These are phyloP conservation scores for Brevimyrus niger DNA, from an alignment of 2,113 vertebrate species.

Conservation along the genomic window DNA sequence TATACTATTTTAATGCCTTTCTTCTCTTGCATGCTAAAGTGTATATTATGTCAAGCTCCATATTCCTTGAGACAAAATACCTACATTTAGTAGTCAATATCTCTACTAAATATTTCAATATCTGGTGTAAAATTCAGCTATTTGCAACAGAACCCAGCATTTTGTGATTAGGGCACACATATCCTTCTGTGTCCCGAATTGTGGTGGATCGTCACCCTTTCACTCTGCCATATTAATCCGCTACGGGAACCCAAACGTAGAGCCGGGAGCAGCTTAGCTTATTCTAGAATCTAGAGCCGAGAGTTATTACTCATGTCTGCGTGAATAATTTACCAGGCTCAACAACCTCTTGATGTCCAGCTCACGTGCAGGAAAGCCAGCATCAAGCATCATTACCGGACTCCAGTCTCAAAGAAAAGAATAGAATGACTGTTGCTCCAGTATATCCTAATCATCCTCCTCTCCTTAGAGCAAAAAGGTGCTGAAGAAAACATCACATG, in stretches of 20 bases:
- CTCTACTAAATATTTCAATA: not conserved
- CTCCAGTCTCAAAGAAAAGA: not conserved
- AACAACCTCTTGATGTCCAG: not conserved
- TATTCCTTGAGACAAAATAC: not conserved
- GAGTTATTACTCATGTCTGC: conserved; percentile 3
- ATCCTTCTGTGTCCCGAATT: not conserved
- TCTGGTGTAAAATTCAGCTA: not conserved
- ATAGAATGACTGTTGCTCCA: not conserved
- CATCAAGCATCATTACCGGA: not conserved
- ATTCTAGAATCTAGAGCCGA: not conserved
- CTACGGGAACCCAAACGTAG: not conserved
- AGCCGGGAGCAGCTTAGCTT: not conserved
- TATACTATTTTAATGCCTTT: not conserved
- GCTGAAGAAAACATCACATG: not conserved
- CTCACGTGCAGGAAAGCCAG: not conserved
- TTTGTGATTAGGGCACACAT: not conserved
- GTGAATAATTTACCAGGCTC: not conserved
- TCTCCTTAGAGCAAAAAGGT: not conserved
- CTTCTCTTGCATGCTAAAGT: not conserved
- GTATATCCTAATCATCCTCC: not conserved
- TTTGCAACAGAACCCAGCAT: not conserved
- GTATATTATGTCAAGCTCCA: not conserved
- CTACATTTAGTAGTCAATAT: not conserved
- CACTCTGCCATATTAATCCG: not conserved
- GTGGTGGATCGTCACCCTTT: not conserved